phyloP scores from a whole-genome alignment of 2,888 invertebrate genomes.

The Chrysolina oricalcia region DNA sequence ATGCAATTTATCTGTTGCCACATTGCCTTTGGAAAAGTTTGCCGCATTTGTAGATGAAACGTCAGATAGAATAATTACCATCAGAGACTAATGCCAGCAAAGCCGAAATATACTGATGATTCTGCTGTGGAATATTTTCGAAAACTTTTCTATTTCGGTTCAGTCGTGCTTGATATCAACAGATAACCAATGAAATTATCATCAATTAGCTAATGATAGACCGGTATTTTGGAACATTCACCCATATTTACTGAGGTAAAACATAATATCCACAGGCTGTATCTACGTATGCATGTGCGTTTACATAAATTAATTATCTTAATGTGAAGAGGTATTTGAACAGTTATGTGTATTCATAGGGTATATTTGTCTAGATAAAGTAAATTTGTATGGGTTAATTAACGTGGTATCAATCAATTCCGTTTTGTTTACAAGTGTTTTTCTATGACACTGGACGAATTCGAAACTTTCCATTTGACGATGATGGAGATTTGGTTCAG shows the following conservation, averaged over 20 bases:
- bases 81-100: too few species aligned
- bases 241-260: conserved; percentile 17
- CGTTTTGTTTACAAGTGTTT: conserved; percentile 21
- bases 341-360: conserved; percentile 37
- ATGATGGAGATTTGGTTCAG: too few species aligned
- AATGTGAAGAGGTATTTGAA: conserved; percentile 38
- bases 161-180: conserved; percentile 1
- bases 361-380: conserved; percentile 40
- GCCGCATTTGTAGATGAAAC: too few species aligned
- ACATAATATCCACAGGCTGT: conserved; percentile 21
- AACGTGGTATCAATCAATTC: conserved; percentile 30
- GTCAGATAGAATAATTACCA: too few species aligned
- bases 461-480: too few species aligned
- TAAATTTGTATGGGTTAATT: conserved; percentile 43
- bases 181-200: conserved; percentile 6
- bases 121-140: too few species aligned
- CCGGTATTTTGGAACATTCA: conserved; percentile 15
- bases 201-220: conserved; percentile 21
- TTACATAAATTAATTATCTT: conserved; percentile 41
- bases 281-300: conserved; percentile 33
- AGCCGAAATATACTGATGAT: too few species aligned
- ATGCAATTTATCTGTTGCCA: too few species aligned
- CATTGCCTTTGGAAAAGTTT: too few species aligned
- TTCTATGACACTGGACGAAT: background rate
- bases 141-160: too few species aligned